Conservation (phyloP, 2,113 vertebrate genomes). For the Plecotus auritus region DNA sequence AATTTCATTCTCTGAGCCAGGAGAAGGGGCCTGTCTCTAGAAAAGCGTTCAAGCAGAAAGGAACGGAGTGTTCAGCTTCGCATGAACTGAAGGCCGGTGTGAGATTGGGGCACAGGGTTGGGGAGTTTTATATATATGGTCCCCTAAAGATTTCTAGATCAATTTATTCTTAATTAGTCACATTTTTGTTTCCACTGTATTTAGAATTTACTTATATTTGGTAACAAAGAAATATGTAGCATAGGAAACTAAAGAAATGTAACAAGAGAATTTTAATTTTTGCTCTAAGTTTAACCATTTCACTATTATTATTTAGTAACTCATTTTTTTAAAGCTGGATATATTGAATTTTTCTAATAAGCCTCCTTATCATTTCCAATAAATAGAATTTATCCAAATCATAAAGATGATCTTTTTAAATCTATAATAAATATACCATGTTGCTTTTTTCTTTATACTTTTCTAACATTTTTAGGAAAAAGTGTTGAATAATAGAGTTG, state of each 20-base stretch:
- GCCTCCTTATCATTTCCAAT: neutral
- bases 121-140: neutral
- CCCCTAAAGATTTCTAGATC: neutral
- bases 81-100: too few relatives aligned
- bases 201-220: neutral
- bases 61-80: too few relatives aligned
- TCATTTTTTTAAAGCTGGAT: neutral
- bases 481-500: neutral
- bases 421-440: neutral
- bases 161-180: neutral
- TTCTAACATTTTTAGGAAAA: neutral
- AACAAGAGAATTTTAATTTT: neutral
- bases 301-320: neutral
- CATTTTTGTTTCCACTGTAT: neutral
- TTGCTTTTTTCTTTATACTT: neutral
- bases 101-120: too few relatives aligned
- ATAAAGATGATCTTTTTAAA: neutral
- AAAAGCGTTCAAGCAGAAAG: too few relatives aligned
- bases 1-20: neutral
- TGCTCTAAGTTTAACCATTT: neutral
- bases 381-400: neutral
- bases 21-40: too few relatives aligned
- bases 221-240: neutral
- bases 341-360: neutral
- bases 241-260: neutral